Conservation (phyloP, 1,140 invertebrate species). For the Pachypeltis micranthus region DNA sequence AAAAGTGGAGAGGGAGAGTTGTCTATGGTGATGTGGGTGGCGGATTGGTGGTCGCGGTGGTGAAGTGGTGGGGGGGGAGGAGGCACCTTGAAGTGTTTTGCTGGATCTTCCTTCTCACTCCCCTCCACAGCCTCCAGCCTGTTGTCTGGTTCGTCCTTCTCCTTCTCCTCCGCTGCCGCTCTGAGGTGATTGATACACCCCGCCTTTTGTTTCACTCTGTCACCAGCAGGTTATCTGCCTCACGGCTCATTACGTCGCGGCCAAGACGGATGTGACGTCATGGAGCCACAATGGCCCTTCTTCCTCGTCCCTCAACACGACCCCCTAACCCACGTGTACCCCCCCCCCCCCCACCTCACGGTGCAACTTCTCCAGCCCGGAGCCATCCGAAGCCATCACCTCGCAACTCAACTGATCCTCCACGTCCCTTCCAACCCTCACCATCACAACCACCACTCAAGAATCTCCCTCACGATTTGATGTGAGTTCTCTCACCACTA, state of each 20-base stretch:
- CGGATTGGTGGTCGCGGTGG: background rate
- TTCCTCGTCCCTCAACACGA: background rate
- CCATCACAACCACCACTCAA: too few relatives aligned
- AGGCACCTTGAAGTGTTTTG: constrained; percentile 12
- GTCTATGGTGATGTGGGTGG: background rate
- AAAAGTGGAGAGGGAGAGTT: too few relatives aligned
- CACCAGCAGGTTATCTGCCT: constrained; percentile 6
- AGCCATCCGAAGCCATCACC: too few relatives aligned
- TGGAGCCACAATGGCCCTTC: background rate
- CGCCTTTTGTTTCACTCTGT: constrained; percentile 8
- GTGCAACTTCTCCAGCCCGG: background rate
- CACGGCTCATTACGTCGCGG: constrained; percentile 5
- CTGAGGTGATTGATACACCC: constrained; percentile 4
- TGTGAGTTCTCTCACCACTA: too few relatives aligned
- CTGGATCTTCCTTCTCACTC: background rate
- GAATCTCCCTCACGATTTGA: too few relatives aligned
- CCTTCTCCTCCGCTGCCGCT: background rate
- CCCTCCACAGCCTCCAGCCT: background rate
- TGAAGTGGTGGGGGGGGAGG: background rate
- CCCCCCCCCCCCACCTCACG: too few relatives aligned
- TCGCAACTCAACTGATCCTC: background rate
- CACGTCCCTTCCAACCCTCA: background rate
- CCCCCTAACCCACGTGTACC: too few relatives aligned
- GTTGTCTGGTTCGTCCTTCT: background rate
- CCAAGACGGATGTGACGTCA: constrained; percentile 13